Evolutionary conservation across 2,113 vertebrate genomes (phyloP), one percentile per base, ranked within the genome.

Genomic region (Panthera uncia): DNA sequence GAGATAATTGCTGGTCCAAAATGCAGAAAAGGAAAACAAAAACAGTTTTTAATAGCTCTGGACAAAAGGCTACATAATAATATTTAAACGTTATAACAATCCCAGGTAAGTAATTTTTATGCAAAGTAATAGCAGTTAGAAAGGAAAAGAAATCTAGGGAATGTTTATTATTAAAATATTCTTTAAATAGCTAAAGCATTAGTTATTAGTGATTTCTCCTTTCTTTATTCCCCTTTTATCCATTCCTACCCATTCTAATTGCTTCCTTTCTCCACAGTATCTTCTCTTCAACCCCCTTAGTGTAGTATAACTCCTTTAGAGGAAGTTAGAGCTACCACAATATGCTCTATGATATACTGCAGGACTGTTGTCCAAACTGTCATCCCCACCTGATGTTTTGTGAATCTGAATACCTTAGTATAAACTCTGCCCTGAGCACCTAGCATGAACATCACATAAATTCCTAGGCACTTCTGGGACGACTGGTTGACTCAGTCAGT

Each of bases 21-120:
- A 61, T 68, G 57, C 1, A 74, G 5, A 91, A 79, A 68, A 87
- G 33, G 18, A 38, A 68, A 86, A 82, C 45, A 9, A 10, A 79
- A 61, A 91, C 5, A 55, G 52, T 33, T 69, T 82, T 61, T 50
- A 85, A 91, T 50, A 78, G 45, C 6, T 41, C 16, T 71, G 15
- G 29, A 71, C 16, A 36, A 96, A 94, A 21, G 16, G 9, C 61
- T n/a, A 79, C 12, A 61, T 38, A 69, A 31, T 74, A 83, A 65
- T 36, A 89, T 96, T 66, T 92, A 25, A 80, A 95, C 90, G 19
- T 81, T 79, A 50, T 80, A 63, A 29, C 55, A 92, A 87, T 71
- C 5, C 18, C 89, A 66, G 63, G 19, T 68, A 52, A 80, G 4
- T 65, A 94, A 69, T 45, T 96, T 89, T 90, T 57, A 16, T 83